phyloP scores from a whole-genome alignment of 2,113 vertebrate species.

The Sorex fumeus region DNA sequence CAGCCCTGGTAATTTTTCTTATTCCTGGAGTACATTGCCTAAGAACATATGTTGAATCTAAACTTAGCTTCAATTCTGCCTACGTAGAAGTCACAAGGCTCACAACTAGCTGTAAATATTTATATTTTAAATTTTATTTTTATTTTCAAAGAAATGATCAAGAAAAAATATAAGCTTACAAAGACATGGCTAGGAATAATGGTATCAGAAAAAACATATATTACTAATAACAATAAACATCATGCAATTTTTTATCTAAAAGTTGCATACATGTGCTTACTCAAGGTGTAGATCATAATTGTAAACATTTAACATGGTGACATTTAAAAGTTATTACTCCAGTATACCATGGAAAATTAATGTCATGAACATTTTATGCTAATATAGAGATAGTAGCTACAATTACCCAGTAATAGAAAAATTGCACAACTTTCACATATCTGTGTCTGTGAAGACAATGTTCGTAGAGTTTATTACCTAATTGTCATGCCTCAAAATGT shows the following conservation, averaged over 20 bases:
- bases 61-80: slow-evolving; percentile 63
- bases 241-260: slow-evolving; percentile 23
- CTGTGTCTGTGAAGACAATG: neutral
- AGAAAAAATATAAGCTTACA: slow-evolving; percentile 17
- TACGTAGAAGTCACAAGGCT: slow-evolving; percentile 65
- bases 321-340: too few relatives aligned
- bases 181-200: neutral
- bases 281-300: neutral
- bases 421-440: slow-evolving; percentile 8
- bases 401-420: too few relatives aligned
- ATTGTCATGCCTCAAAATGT: slow-evolving; percentile 58
- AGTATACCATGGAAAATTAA: too few relatives aligned
- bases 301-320: too few relatives aligned
- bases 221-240: neutral
- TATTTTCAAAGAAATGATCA: slow-evolving; percentile 46
- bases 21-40: slow-evolving; percentile 38
- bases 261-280: neutral
- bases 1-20: slow-evolving; percentile 75
- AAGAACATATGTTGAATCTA: slow-evolving; percentile 61
- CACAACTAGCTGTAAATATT: slow-evolving; percentile 46
- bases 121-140: slow-evolving; percentile 65
- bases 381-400: too few relatives aligned
- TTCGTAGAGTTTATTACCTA: slow-evolving; percentile 62
- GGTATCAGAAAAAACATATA: too few relatives aligned
- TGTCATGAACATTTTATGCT: too few relatives aligned